These are phyloP conservation scores for Triplophysa dalaica DNA, from an alignment of 2,113 vertebrate species.

Conservation along the genomic window DNA sequence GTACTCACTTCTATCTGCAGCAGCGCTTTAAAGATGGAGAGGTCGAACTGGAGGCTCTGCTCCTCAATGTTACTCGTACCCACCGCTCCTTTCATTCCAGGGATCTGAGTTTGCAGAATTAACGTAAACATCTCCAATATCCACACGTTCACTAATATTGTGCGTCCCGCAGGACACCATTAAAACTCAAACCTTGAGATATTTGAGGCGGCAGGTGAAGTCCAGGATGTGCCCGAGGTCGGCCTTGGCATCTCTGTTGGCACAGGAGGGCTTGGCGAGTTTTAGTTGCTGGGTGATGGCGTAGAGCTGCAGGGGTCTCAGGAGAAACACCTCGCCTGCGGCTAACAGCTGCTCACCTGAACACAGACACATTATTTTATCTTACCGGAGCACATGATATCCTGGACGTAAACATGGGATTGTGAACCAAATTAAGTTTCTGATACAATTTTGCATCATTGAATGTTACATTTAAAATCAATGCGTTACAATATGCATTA, in stretches of 20 bases:
- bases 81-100: conserved; percentile 82
- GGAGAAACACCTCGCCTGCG: conserved; percentile 88
- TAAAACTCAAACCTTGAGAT: conserved; percentile 82
- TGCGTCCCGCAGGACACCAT: not conserved
- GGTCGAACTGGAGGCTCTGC: conserved; percentile 84
- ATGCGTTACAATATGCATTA: too few relatives aligned
- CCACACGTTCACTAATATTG: not conserved
- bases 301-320: conserved; percentile 88
- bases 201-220: conserved; percentile 94
- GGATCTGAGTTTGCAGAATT: conserved; percentile 72
- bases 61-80: conserved; percentile 96
- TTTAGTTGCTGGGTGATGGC: conserved; percentile 89
- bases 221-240: conserved; percentile 97
- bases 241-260: conserved; percentile 90
- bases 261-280: conserved; percentile 88
- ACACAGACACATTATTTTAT: too few relatives aligned
- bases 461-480: too few relatives aligned
- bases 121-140: not conserved
- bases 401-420: too few relatives aligned
- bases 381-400: too few relatives aligned
- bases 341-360: conserved; percentile 89
- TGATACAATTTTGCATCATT: too few relatives aligned
- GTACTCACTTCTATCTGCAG: conserved; percentile 90
- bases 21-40: conserved; percentile 94
- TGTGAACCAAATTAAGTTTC: too few relatives aligned